These are phyloP conservation scores for Bombylius discolor DNA, from an alignment of 2,888 invertebrate genomes.

Conservation along the genomic window DNA sequence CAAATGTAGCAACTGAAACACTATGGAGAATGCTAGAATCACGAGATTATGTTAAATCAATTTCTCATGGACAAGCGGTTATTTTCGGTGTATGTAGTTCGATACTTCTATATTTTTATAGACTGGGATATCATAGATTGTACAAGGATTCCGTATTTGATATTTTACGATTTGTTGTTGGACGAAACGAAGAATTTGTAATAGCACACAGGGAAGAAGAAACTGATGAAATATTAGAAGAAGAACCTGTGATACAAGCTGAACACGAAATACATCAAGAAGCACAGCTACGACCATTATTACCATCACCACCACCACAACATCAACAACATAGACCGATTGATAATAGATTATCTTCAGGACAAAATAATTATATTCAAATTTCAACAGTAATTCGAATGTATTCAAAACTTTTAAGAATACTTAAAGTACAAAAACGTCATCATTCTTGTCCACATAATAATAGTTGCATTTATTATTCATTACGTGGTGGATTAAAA, in stretches of 20 bases:
- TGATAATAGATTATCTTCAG: neutral
- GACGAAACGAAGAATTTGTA: conserved; percentile 44
- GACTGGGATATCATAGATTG: conserved; percentile 40
- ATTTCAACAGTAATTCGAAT: conserved; percentile 24
- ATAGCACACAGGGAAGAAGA: neutral
- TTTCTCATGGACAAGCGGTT: conserved; percentile 51
- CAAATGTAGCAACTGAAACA: conserved; percentile 72
- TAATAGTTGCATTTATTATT: conserved; percentile 47
- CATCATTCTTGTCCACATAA: conserved; percentile 45
- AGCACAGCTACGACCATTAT: neutral
- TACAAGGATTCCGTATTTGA: conserved; percentile 44
- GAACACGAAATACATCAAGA: neutral
- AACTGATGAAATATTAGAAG: neutral
- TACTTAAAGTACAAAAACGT: conserved; percentile 35
- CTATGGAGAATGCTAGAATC: conserved; percentile 57
- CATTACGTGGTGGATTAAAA: conserved; percentile 40
- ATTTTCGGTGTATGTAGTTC: conserved; percentile 54
- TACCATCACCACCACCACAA: neutral
- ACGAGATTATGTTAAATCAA: conserved; percentile 45
- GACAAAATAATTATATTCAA: conserved; percentile 18
- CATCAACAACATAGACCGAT: neutral
- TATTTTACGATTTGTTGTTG: conserved; percentile 49
- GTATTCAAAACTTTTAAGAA: conserved; percentile 28
- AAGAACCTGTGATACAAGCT: conserved; percentile 1
- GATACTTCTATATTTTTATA: conserved; percentile 45